These are phyloP conservation scores for Sebastes reedi DNA, from an alignment of 2,797 vertebrate genomes.

Conservation along the genomic window DNA sequence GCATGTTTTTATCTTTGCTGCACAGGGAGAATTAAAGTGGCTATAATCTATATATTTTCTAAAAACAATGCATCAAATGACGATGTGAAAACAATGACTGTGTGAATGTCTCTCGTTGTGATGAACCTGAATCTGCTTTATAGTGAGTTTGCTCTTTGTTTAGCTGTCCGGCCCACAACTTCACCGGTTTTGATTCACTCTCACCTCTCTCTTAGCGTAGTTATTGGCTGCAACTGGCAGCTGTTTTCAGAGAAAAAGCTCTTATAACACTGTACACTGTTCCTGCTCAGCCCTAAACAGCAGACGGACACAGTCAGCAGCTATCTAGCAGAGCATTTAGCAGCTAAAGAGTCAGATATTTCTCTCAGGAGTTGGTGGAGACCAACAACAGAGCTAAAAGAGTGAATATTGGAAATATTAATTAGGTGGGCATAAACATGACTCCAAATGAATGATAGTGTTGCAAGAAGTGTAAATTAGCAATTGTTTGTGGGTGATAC, in stretches of 20 bases:
- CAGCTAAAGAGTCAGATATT: not conserved
- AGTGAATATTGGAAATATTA: not conserved
- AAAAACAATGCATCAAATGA: not conserved
- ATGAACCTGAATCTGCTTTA: not conserved
- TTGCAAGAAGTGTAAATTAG: not conserved
- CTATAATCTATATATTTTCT: not conserved
- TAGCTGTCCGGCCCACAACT: not conserved
- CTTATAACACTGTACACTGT: not conserved
- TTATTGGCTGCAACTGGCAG: not conserved
- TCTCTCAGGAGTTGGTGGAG: not conserved
- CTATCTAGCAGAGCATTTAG: no score
- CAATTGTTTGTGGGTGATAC: not conserved
- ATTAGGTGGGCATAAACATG: not conserved
- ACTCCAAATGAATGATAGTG: not conserved
- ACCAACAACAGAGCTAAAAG: not conserved
- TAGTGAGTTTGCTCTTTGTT: not conserved
- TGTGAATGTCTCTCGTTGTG: not conserved
- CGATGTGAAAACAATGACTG: not conserved
- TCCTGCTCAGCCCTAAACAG: not conserved
- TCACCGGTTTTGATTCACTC: not conserved
- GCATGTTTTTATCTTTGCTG: not conserved
- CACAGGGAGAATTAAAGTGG: not conserved
- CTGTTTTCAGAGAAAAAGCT: not conserved
- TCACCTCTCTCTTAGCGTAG: not conserved
- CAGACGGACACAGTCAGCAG: no score